Evolutionary conservation across 2,888 invertebrate genomes (phyloP), one percentile per base, ranked within the genome.

Genomic region (Torymus aiolomorphi): DNA sequence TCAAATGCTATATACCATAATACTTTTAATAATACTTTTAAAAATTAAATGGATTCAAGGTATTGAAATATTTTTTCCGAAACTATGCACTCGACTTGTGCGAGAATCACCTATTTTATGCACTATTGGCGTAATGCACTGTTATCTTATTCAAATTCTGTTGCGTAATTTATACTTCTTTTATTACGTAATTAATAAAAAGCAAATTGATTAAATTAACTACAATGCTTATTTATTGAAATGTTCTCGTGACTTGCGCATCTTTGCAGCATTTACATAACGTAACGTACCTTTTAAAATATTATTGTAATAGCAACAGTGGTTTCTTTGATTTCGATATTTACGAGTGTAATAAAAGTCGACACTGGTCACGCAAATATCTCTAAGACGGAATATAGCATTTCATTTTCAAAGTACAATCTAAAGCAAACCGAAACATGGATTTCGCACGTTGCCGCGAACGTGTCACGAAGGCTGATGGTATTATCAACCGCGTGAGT

Each of bases 251-350:
- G 52, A 67, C 13, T 67, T 54, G 67, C 62, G 62, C 42, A 67
- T 24, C 20, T n/a, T 52, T 67, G 13, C 2, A 1, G 3, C 16
- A 52, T 67, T 52, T 67, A 67, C 67, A 52, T 67, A 67, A 67
- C 16, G 20, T 10, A 18, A 3, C 3, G 18, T 16, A 2, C 2
- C 18, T 62, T 54, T n/a, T 67, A 66, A 51, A 66, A 66, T 51
- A 66, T 24, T 10, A 67, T 52, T 20, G 14, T 67, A 1, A 1
- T 52, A 13, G 2, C 4, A n/a, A n/a, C n/a, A n/a, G 24, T 54
- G 67, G 14, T 54, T 20, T 52, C 52, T 69, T 69, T 10, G 57
- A 56, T 54, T 20, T 54, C 18, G 18, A 49, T 14, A 20, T 49
- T 70, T 11, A 14, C 16, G 13, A 49, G 16, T 0, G 42, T 20